Evolutionary conservation across 2,888 invertebrate species (phyloP).

Genomic region (Aspidiotus destructor): DNA sequence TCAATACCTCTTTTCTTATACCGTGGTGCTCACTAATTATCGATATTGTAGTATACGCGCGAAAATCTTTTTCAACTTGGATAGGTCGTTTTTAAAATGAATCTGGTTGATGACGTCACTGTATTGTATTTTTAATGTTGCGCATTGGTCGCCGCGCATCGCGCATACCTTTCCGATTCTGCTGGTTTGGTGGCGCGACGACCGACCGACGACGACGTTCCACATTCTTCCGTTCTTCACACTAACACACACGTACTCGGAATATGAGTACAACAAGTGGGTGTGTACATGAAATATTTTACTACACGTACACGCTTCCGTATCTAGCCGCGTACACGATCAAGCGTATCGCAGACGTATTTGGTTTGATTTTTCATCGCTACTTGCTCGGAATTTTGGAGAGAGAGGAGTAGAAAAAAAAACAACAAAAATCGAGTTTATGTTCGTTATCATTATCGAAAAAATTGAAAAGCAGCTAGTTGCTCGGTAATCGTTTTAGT

Average conservation of each 20-base stretch:
- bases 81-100: not conserved
- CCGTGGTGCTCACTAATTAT: no score
- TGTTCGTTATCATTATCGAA: no score
- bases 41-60: not conserved
- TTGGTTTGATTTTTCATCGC: no score
- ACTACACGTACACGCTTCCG: not conserved
- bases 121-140: not conserved
- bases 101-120: conserved; percentile 2
- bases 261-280: conserved; percentile 27
- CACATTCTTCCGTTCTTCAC: conserved; percentile 12
- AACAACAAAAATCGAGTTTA: no score
- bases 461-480: no score
- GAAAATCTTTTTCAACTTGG: not conserved
- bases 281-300: conserved; percentile 27
- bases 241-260: conserved; percentile 1
- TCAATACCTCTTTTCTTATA: no score
- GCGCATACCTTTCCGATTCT: no score
- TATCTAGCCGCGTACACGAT: no score
- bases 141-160: not conserved
- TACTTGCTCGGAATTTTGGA: no score
- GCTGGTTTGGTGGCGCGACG: not conserved
- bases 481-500: no score
- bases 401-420: no score
- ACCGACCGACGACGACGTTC: not conserved
- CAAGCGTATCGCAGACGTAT: no score